Base-by-base conservation (phyloP, 92 coral and sea anemone genomes). In the Heteractis magnifica region DNA sequence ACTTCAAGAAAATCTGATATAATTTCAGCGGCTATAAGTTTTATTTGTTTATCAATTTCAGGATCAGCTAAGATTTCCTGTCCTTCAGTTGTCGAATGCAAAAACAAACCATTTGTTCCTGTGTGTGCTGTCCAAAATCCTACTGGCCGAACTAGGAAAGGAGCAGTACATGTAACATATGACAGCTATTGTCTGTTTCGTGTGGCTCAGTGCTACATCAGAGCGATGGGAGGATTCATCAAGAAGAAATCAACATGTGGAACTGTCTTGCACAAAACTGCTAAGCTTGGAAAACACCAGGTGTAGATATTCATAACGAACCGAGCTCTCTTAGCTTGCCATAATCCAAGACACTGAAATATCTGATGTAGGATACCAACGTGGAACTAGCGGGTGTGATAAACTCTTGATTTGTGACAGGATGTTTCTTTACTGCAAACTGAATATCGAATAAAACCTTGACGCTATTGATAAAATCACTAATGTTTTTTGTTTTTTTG, bases 211-310 rank as follows among this genome's bases (percentile, higher is more conserved):
- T 75, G 78, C 11, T 15, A 75, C 78, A 48, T 75, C 21, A 53
- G 49, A 4, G 18, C n/a, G 23, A 18, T 52, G 13, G 78, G 58
- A 8, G 78, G 78, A 9, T 10, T 18, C 52, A 75, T 75, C 78
- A 75, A 75, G 78, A 75, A 75, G 56, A 75, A 75, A 20, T 26
- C 78, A 75, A 75, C 78, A 75, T 75, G 78, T 49, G 78, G 78
- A 7, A 75, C 78, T 12, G 78, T 75, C 53, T 14, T 75, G 16
- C 23, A 75, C 21, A 75, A 75, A 18, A 10, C 56, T 75, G 23
- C 26, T n/a, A 62, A 12, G 70, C 44, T 2, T 34, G 20, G 20
- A 62, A n/a, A 5, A 18, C 70, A n/a, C 70, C 64, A 15, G 16
- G 15, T 58, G 15, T 62, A 62, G 12, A 34, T 34, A 34, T 34